These are phyloP conservation scores for Herpailurus yagouaroundi DNA, from an alignment of 2,113 vertebrate genomes.

Conservation along the genomic window DNA sequence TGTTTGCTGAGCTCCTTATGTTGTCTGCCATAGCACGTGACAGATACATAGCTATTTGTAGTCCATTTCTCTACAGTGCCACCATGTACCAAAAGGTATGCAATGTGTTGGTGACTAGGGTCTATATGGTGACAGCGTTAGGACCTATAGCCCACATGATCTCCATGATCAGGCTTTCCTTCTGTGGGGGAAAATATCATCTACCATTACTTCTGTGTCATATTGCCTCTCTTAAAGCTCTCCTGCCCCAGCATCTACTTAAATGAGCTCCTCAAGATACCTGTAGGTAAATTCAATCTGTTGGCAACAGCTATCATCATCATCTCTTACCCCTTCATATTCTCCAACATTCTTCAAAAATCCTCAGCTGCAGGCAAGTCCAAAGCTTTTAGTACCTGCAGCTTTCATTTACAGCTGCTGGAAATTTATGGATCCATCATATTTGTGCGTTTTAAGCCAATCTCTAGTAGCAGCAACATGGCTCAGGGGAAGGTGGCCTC, in stretches of 20 bases:
- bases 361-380: background rate
- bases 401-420: background rate
- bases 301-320: background rate
- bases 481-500: background rate
- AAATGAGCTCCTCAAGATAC: background rate
- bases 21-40: conserved; percentile 61
- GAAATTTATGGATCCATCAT: background rate
- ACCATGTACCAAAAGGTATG: background rate
- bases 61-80: background rate
- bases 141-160: background rate
- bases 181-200: conserved; percentile 39
- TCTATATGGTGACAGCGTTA: background rate
- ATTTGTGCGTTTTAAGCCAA: conserved; percentile 46
- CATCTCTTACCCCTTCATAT: conserved; percentile 37
- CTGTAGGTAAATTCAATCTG: background rate
- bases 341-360: background rate
- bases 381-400: conserved; percentile 35
- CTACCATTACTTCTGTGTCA: conserved; percentile 59
- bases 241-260: background rate
- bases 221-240: background rate
- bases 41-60: conserved; percentile 45
- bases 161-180: conserved; percentile 9
- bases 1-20: conserved; percentile 16
- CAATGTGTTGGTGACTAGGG: background rate
- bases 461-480: background rate